Evolutionary conservation across 2,113 vertebrate genomes (phyloP), one percentile per base, ranked within the genome.

Genomic region (Orycteropus afer): DNA sequence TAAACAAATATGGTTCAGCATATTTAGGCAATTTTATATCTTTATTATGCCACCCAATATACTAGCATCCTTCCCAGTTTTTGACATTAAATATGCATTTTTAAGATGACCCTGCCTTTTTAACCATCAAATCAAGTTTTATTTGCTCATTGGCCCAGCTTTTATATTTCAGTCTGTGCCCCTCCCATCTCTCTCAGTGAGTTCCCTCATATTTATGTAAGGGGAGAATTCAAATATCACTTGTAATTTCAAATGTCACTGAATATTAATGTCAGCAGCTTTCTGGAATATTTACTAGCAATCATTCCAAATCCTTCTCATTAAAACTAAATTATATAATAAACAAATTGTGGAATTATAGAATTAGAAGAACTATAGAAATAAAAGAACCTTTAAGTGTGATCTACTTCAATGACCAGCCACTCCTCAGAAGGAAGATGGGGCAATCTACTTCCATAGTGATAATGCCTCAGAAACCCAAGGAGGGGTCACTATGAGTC

Each of bases 301-400:
- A 85, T 93, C n/a, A 73, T 37, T 93, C 87, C 57, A 83, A 81
- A 89, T 8, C n/a, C 12, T 65, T 14, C 37, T 93, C 40, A 81
- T 96, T 93, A 91, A 91, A 93, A 82, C 94, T 42, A 86, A 71
- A 88, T 67, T n/a, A n/a, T 49, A 91, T 86, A 57, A 77, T 15
- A 76, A 91, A 67, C 83, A 9, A 86, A 55, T 81, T 88, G 27
- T 61, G 57, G 14, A 84, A 63, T 82, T 86, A 45, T 45, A 89
- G n/a, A 87, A 76, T 74, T 85, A 57, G 73, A 88, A 91, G 17
- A 88, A 59, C 76, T 89, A 47, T 53, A 89, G 42, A 87, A 77
- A 71, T 86, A 51, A 77, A 92, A 91, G 55, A 79, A 92, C 13
- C 5, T 73, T 53, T 51, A 83, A 1, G 7, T 85, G 11, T 69